Evolutionary conservation across 2,797 vertebrate genomes (phyloP), one percentile per base, ranked within the genome.

Genomic region (Micromesistius poutassou): DNA sequence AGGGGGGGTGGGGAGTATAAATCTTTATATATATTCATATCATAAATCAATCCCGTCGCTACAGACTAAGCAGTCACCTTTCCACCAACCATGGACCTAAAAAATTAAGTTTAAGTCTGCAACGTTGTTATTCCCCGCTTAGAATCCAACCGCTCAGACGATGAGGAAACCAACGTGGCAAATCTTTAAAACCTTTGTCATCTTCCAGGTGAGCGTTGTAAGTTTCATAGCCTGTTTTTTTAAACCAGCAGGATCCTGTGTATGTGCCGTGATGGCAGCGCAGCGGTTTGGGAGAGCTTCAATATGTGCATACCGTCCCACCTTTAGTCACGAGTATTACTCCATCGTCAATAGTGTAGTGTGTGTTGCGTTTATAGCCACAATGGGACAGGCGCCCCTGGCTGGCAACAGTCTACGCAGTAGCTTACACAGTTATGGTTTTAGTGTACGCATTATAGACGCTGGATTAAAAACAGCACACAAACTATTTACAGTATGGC

Each of bases 351-450:
- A 77, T 80, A 25, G 79, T 73, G 86, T 55, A 72, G 83, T 81
- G 82, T 90, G 68, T 8, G 10, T 30, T 71, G 66, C 66, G n/a
- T 70, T 70, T 22, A 55, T 74, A 86, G 90, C 89, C 85, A 22
- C 46, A 55, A 22, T 6, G 19, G 55, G 55, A 5, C 0, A 0
- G 22, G 79, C 91, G n/a, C 88, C 85, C 89, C 90, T 87, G 92
- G 92, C 91, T 89, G 91, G 88, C 91, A 90, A 90, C 84, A 89
- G 91, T 90, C 89, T 93, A 94, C 94, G 95, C 94, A 94, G 95
- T 95, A 95, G 94, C 94, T 94, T 93, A 94, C 94, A 93, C 93
- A 87, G 88, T 93, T 91, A 91, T 89, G 93, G 91, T 93, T 94
- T 90, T 93, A 94, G 91, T 92, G 91, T 93, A 90, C 79, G 90